phyloP scores from a whole-genome alignment of 2,113 vertebrate species.

The Prunella fulvescens region DNA sequence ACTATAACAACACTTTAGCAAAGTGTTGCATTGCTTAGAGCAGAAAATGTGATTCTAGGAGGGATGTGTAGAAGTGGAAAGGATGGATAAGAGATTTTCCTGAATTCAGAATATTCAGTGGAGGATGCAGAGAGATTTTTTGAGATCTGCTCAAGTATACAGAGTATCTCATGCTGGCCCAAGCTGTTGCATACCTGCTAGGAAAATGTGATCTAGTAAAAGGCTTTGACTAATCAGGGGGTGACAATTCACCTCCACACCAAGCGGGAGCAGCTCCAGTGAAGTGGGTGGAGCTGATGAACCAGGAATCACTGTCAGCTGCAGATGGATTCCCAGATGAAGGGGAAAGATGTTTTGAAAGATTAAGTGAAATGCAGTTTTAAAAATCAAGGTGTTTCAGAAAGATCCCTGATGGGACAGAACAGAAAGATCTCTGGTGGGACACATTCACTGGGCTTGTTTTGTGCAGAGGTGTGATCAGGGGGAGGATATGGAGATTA shows the following conservation, averaged over 20 bases:
- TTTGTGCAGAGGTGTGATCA: neutral
- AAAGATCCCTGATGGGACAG: neutral
- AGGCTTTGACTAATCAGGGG: neutral
- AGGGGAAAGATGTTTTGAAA: neutral
- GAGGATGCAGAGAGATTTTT: neutral
- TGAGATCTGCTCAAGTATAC: neutral
- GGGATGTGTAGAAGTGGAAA: neutral
- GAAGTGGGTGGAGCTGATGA: neutral
- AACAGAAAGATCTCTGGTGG: neutral
- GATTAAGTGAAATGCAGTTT: neutral
- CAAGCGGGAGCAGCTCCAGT: neutral
- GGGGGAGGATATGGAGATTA: neutral
- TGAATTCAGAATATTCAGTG: neutral
- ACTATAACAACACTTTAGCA: neutral
- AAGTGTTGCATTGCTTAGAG: neutral
- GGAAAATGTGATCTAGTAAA: neutral
- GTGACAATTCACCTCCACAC: neutral
- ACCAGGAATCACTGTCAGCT: neutral
- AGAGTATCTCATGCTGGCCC: neutral
- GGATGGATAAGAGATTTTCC: neutral
- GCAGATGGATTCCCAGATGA: neutral
- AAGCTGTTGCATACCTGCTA: neutral
- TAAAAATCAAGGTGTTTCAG: neutral
- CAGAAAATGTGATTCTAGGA: neutral
- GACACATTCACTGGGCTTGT: neutral